A percentile compares a stretch with the other conserved stretches of the same genome.
Conservation (phyloP, 1,140 invertebrate genomes). For the Aphidius ervi region DNA sequence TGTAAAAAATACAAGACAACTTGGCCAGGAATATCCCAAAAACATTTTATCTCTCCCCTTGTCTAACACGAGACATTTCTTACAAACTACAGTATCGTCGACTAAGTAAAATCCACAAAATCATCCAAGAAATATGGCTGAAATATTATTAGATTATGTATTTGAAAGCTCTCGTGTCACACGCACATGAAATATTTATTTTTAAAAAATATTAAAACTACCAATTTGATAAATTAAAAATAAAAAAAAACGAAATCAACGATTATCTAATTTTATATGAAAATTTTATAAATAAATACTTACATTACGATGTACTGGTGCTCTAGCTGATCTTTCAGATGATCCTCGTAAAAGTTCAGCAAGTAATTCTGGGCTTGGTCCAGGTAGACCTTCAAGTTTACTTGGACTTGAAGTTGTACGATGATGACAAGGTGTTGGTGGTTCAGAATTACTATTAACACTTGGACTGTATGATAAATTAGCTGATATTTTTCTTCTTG, state of each 20-base stretch:
- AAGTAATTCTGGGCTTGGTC: conserved; percentile 66
- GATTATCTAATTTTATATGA: background rate
- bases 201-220: background rate
- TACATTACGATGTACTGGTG: conserved; percentile 46
- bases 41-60: conserved; percentile 22
- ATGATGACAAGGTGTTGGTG: conserved; percentile 59
- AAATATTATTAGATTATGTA: conserved; percentile 42
- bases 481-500: conserved; percentile 44
- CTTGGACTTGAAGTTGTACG: conserved; percentile 75
- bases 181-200: background rate
- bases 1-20: conserved; percentile 9
- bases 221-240: background rate
- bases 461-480: conserved; percentile 44
- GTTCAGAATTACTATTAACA: conserved; percentile 41
- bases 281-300: conserved; percentile 27
- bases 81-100: conserved; percentile 28
- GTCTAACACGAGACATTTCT: conserved; percentile 19
- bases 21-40: conserved; percentile 31
- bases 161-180: conserved; percentile 15
- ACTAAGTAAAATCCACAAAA: conserved; percentile 25
- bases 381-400: conserved; percentile 63
- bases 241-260: background rate
- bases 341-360: conserved; percentile 70
- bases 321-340: conserved; percentile 64
- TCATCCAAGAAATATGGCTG: conserved; percentile 37